Evolutionary conservation across 2,113 vertebrate genomes (phyloP), one percentile per base, ranked within the genome.

Genomic region (Camelus bactrianus): DNA sequence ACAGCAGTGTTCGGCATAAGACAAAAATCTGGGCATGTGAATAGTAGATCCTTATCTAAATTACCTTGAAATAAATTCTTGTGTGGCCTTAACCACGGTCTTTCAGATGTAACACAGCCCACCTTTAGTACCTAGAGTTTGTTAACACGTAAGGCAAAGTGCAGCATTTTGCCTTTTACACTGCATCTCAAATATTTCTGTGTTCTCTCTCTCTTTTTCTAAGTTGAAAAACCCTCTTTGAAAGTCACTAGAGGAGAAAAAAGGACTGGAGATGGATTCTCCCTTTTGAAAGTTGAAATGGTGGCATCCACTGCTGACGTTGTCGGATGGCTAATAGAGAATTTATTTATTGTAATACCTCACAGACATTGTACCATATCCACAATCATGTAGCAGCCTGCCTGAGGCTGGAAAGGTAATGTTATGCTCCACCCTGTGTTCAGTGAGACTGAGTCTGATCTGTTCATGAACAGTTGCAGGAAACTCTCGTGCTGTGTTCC

Each of bases 331-430:
- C 83, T 94, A 79, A 93, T 50, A 85, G 62, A 89, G 50, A 73
- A 19, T 89, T 96, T 96, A 93, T 98, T 97, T 77, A 93, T 96
- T 97, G 56, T 89, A 94, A 88, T 87, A 94, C 93, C 96, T 98
- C 97, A 94, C 30, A 58, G 62, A 95, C 77, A 28, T 20, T 90
- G 91, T 90, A 69, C 77, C 24, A 24, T 95, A 35, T 81, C 89
- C 91, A 60, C 28, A 28, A 22, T 5, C 0, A 0, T 70, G 15
- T 89, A 77, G 79, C 56, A 69, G 32, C 35, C 95, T 96, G 70
- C 90, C 75, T 96, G 52, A 56, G 86, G 13, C 73, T 46, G 19
- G 11, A 80, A 69, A 76, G 72, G 95, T 94, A 30, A 69, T 93
- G 62, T 96, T 69, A 24, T 93, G 94, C 11, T 54, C 73, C 24